These are phyloP conservation scores for Poecile montanus DNA, from an alignment of 2,797 vertebrate species.

Conservation along the genomic window DNA sequence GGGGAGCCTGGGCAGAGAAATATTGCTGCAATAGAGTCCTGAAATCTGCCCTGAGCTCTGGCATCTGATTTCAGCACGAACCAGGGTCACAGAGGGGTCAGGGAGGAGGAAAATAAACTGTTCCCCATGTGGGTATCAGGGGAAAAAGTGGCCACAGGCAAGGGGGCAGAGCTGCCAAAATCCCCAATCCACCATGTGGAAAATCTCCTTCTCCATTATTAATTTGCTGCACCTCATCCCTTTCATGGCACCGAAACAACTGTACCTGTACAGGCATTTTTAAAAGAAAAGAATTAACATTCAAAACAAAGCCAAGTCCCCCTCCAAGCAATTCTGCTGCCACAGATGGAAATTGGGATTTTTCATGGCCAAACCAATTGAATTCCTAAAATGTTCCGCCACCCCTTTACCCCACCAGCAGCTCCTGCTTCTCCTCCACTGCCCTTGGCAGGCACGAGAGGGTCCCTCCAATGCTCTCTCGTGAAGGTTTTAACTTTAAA, in stretches of 20 bases:
- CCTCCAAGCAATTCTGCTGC: background rate
- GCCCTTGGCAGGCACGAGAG: background rate
- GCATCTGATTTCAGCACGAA: background rate
- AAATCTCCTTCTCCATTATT: background rate
- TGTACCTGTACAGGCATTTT: accelerated
- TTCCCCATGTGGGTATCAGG: no score
- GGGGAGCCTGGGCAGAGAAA: background rate
- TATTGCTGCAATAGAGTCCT: background rate
- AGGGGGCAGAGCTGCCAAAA: background rate
- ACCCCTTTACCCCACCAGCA: background rate
- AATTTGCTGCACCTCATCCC: no score
- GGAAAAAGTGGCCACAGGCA: background rate
- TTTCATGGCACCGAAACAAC: background rate
- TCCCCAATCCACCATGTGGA: accelerated
- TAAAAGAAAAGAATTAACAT: background rate
- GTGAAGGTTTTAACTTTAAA: background rate
- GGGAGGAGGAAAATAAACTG: background rate
- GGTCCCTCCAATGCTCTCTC: accelerated
- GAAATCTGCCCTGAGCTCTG: background rate
- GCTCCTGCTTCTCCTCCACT: background rate
- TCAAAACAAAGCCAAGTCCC: background rate
- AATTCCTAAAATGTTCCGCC: background rate
- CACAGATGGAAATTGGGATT: background rate
- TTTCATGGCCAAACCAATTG: background rate
- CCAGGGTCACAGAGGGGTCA: background rate